Evolutionary conservation across 2,888 invertebrate species (phyloP).

Genomic region (Arrhopalites spinosus): DNA sequence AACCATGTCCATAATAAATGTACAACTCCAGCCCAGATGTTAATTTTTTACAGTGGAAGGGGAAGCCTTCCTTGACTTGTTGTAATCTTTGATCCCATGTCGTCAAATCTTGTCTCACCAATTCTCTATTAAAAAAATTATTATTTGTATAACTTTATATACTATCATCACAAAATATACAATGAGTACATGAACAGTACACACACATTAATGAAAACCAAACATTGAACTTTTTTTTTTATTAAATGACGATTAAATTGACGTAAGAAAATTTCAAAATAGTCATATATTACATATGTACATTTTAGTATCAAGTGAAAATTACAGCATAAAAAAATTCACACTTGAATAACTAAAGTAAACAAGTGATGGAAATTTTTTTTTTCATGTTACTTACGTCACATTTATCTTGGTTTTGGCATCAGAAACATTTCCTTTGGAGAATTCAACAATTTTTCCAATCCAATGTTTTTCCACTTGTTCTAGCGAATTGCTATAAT

Average conservation of each 20-base stretch:
- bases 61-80: slow-evolving; percentile 16
- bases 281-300: too few relatives aligned
- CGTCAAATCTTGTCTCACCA: neutral
- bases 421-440: slow-evolving; percentile 14
- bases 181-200: neutral
- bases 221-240: neutral
- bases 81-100: neutral
- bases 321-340: too few relatives aligned
- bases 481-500: slow-evolving; percentile 11
- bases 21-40: slow-evolving; percentile 17
- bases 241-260: too few relatives aligned
- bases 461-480: slow-evolving; percentile 10
- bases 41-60: slow-evolving; percentile 21
- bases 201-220: neutral
- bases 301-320: too few relatives aligned
- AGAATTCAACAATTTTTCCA: neutral
- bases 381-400: neutral
- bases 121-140: neutral
- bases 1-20: neutral
- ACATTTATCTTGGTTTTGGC: slow-evolving; percentile 4
- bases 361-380: neutral
- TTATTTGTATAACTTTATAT: neutral
- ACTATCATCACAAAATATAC: neutral
- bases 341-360: too few relatives aligned
- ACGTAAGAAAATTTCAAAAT: too few relatives aligned